Evolutionary conservation across 2,797 vertebrate genomes (phyloP).

Genomic region (Schizothorax lantsangensis): DNA sequence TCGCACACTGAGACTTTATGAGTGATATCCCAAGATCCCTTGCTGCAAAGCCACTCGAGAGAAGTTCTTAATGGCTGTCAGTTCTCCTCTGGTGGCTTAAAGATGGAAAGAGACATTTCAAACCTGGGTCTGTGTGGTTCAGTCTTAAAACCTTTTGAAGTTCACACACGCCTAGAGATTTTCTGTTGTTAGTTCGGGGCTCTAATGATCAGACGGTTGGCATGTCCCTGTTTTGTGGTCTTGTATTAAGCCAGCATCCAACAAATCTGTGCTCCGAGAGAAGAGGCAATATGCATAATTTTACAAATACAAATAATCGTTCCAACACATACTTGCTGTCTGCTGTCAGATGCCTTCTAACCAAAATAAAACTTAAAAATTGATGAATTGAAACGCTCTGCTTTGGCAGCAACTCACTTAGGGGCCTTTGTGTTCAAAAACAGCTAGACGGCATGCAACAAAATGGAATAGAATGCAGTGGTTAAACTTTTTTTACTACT

Average conservation of each 20-base stretch:
- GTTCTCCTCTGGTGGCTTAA: slow-evolving; percentile 50
- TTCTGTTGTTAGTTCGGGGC: background rate
- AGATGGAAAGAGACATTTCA: slow-evolving; percentile 42
- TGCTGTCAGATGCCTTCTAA: slow-evolving; percentile 2
- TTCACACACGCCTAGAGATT: background rate
- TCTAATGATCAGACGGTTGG: background rate
- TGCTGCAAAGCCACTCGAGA: slow-evolving; percentile 42
- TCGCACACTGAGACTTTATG: slow-evolving; percentile 30
- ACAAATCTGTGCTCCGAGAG: slow-evolving; percentile 1
- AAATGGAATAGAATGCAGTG: background rate
- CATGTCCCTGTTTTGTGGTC: background rate
- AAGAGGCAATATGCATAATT: background rate
- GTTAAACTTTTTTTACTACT: background rate
- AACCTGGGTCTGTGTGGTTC: background rate
- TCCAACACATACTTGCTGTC: background rate
- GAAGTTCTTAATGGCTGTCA: slow-evolving; percentile 47
- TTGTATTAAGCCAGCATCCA: background rate
- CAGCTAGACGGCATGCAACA: background rate
- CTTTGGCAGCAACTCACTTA: background rate
- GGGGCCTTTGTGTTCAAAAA: background rate
- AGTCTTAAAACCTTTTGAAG: slow-evolving; percentile 24
- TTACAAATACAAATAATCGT: background rate
- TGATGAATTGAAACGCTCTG: background rate
- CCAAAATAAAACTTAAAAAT: background rate
- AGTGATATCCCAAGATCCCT: slow-evolving; percentile 54